Evolutionary conservation across 1,140 invertebrate species (phyloP).

Genomic region (Drosophila repletoides): DNA sequence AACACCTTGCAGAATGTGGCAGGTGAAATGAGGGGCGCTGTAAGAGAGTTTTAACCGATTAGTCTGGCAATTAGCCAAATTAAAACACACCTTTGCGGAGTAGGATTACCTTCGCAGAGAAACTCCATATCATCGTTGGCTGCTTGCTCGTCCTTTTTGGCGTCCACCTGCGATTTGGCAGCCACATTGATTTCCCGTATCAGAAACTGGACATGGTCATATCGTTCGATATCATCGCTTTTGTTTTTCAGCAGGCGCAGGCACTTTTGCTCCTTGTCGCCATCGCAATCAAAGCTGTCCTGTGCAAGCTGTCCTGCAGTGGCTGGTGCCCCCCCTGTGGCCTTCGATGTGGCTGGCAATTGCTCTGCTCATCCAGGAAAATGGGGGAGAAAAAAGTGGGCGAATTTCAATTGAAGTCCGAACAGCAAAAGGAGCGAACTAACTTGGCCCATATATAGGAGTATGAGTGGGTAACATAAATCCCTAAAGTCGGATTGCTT

Average conservation of each 20-base stretch:
- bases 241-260: slow-evolving; percentile 80
- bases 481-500: slow-evolving; percentile 11
- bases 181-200: slow-evolving; percentile 90
- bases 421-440: neutral
- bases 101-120: slow-evolving; percentile 76
- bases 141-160: slow-evolving; percentile 85
- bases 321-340: neutral
- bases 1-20: slow-evolving; percentile 96
- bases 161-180: slow-evolving; percentile 61
- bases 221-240: slow-evolving; percentile 83
- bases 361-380: slow-evolving; percentile 28
- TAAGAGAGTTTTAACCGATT: slow-evolving; percentile 51
- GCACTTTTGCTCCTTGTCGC: slow-evolving; percentile 76
- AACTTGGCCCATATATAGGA: neutral
- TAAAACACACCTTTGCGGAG: neutral
- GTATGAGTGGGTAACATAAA: neutral
- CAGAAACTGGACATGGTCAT: slow-evolving; percentile 96
- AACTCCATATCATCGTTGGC: slow-evolving; percentile 74
- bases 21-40: slow-evolving; percentile 94
- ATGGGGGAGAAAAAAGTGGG: neutral
- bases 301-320: slow-evolving; percentile 35
- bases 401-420: slow-evolving; percentile 30
- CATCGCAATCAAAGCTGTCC: slow-evolving; percentile 75
- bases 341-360: slow-evolving; percentile 40
- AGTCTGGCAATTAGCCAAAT: slow-evolving; percentile 39